Evolutionary conservation across 2,888 invertebrate species (phyloP).

Genomic region (Xestia rhomboidea): DNA sequence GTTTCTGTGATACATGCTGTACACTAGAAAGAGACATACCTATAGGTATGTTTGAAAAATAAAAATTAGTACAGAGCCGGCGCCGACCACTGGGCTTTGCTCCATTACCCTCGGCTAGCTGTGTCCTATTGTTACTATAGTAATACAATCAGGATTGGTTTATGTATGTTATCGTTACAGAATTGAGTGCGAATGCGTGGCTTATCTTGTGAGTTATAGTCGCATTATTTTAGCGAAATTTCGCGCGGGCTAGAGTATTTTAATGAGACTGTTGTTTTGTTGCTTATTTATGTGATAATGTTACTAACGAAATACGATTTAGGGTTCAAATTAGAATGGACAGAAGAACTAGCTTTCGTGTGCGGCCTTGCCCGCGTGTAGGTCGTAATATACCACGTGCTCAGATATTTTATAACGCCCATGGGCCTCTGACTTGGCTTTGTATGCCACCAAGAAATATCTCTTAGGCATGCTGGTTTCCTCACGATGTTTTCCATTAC

Average conservation of each 20-base stretch:
- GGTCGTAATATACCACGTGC: not conserved
- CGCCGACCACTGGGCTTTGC: not conserved
- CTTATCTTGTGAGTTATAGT: slow-evolving; percentile 52
- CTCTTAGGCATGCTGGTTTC: no score
- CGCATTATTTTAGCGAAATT: slow-evolving; percentile 41
- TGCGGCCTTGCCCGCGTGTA: not conserved
- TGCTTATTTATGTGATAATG: slow-evolving; percentile 20
- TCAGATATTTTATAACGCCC: no score
- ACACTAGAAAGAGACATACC: not conserved
- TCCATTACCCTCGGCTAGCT: not conserved
- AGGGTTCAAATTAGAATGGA: not conserved
- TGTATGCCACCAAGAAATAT: no score
- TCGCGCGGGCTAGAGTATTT: slow-evolving; percentile 12
- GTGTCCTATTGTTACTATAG: slow-evolving; percentile 35
- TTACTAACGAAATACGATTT: not conserved
- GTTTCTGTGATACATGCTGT: not conserved
- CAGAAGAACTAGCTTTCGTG: not conserved
- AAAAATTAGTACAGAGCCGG: no score
- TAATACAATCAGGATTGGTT: slow-evolving; percentile 30
- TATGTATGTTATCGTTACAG: slow-evolving; percentile 29
- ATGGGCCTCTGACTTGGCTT: no score
- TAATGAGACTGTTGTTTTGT: slow-evolving; percentile 29
- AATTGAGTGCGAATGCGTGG: slow-evolving; percentile 45
- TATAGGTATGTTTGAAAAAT: no score
- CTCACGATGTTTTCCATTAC: no score